Conservation (phyloP, 2,888 invertebrate species). For the Boloria euphrosyne region DNA sequence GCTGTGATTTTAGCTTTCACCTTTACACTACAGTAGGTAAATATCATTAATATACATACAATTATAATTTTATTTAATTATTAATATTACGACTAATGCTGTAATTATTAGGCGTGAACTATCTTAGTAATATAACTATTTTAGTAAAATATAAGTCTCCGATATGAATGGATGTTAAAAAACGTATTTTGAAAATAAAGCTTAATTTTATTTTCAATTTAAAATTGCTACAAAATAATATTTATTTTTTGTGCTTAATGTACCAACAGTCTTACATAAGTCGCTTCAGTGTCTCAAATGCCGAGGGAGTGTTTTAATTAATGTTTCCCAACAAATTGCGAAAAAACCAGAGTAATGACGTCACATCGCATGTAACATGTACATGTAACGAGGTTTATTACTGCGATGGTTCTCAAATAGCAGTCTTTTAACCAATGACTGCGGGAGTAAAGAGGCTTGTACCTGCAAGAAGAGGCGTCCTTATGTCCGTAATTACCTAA, state of each 20-base stretch:
- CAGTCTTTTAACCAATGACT: constrained; percentile 62
- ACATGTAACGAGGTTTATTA: constrained; percentile 66
- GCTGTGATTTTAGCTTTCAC: no score
- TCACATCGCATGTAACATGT: constrained; percentile 48
- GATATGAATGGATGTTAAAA: no score
- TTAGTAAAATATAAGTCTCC: no score
- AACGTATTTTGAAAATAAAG: no score
- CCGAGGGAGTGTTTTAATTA: constrained; percentile 71
- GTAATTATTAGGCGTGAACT: no score
- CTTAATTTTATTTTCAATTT: no score
- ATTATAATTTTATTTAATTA: not conserved
- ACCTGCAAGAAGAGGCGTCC: constrained; percentile 48
- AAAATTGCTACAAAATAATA: not conserved
- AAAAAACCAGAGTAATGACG: constrained; percentile 67
- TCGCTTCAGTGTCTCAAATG: constrained; percentile 62
- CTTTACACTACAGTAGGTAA: no score
- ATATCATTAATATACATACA: not conserved
- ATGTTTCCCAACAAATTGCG: constrained; percentile 67
- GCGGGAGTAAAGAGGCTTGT: constrained; percentile 70
- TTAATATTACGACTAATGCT: not conserved
- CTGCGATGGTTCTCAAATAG: constrained; percentile 57
- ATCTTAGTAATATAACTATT: no score
- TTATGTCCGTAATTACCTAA: constrained; percentile 27
- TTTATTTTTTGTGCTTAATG: constrained; percentile 39
- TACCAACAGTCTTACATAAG: constrained; percentile 47